Evolutionary conservation across 64 coral and sea anemone genomes (phyloP), one percentile per base, ranked within the genome.

Genomic region (Dendronephthya gigantea): DNA sequence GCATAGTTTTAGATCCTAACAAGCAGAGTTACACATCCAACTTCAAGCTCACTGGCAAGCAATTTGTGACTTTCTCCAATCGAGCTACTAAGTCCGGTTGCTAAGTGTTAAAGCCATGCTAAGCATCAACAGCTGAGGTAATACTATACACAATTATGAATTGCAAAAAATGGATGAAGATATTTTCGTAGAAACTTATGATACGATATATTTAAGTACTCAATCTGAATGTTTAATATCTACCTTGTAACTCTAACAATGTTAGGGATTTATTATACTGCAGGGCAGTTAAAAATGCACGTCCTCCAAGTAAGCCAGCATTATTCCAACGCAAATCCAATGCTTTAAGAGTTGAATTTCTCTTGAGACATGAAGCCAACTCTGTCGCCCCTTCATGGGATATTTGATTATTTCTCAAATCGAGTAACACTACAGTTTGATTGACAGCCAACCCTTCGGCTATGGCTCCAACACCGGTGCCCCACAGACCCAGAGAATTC

Each of bases 291-390:
- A 93, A 82, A 22, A 98, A 49, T 48, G 93, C 92, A 48, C 95
- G 93, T 49, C 95, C 95, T 48, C 95, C 95, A 29, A 98, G 65
- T 11, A 98, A 55, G 2, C 95, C 95, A 37, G 93, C 84, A 39
- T 98, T 98, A 83, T 98, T 98, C 95, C 95, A 98, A 27, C 95
- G 49, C 40, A 98, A 86, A 88, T 98, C 95, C 10, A 98, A 50
- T 16, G 90, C 92, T 81, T 85, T 92, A 9, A 98, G 82, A 15
- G 82, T 90, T 3, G 82, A 68, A 85, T 98, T 98, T 36, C 92
- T 84, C 22, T 92, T 93, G 62, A 98, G 81, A 23, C 89, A 89
- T 40, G 89, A 56, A 39, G 92, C 89, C 23, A 98, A 86, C n/a
- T 93, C 89, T 3, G 82, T 76, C 48, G 95, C 95, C 28, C 95